Conservation (phyloP, 2,797 vertebrate species). For the Pipistrellus pipistrellus region DNA sequence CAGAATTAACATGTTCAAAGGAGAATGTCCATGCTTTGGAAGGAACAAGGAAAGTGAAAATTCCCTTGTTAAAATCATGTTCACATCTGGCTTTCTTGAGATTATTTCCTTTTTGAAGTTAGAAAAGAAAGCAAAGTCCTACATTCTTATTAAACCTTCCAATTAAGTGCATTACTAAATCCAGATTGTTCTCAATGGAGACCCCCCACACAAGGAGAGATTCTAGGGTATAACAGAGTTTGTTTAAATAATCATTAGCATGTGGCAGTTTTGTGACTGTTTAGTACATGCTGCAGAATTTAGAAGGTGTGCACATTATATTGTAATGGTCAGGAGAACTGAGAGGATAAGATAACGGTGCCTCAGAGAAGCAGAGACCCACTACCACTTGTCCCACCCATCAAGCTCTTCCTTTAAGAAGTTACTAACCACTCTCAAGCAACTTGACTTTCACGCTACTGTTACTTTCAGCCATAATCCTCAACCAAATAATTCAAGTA, state of each 20-base stretch:
- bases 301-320: background rate
- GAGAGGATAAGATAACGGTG: background rate
- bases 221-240: background rate
- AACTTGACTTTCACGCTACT: background rate
- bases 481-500: constrained; percentile 15
- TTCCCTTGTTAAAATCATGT: constrained; percentile 56
- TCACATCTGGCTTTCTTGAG: constrained; percentile 51
- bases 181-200: constrained; percentile 27
- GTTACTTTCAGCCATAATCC: background rate
- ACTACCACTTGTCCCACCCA: background rate
- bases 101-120: constrained; percentile 49
- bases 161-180: constrained; percentile 62
- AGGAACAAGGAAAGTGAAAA: constrained; percentile 32
- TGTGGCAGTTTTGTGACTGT: background rate
- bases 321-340: background rate
- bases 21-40: background rate
- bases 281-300: background rate
- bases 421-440: background rate
- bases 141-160: constrained; percentile 57
- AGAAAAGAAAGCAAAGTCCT: constrained; percentile 39
- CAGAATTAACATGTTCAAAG: constrained; percentile 21
- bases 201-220: background rate
- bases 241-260: constrained; percentile 17
- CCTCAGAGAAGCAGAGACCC: background rate
- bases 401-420: background rate